A percentile compares a stretch with the other conserved stretches of the same genome.
Evolutionary conservation across 2,888 invertebrate genomes (phyloP).

Genomic region (Argyresthia goedartella): DNA sequence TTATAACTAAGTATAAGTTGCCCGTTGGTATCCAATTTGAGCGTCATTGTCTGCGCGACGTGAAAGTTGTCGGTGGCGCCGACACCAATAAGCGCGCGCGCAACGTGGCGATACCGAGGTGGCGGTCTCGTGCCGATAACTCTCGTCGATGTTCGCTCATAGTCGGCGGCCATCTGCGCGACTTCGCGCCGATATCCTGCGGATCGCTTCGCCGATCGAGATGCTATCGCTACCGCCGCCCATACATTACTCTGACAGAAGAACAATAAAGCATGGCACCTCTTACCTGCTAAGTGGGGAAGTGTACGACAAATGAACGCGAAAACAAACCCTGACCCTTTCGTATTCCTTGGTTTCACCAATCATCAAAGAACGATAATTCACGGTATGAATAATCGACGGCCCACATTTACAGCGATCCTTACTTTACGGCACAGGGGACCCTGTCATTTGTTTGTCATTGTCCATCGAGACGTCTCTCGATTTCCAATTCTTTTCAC

Average conservation of each 20-base stretch:
- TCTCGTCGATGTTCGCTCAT: constrained; percentile 37
- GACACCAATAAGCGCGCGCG: constrained; percentile 51
- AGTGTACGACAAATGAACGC: constrained; percentile 46
- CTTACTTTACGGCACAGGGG: not conserved
- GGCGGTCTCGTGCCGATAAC: constrained; percentile 27
- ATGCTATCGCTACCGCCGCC: constrained; percentile 38
- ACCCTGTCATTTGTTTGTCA: constrained; percentile 2
- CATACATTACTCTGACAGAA: constrained; percentile 56
- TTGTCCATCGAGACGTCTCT: not conserved
- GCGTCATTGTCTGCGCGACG: constrained; percentile 60
- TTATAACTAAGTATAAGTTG: constrained; percentile 52
- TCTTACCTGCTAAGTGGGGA: constrained; percentile 37
- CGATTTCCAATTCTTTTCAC: constrained; percentile 2
- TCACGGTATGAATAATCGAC: constrained; percentile 15
- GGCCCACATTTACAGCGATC: constrained; percentile 8
- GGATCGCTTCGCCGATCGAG: constrained; percentile 20
- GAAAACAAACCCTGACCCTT: constrained; percentile 38
- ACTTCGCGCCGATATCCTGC: constrained; percentile 35
- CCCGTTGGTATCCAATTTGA: constrained; percentile 62
- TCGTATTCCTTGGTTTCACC: constrained; percentile 26
- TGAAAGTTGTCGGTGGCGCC: constrained; percentile 66
- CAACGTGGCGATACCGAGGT: constrained; percentile 17
- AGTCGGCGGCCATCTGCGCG: constrained; percentile 33
- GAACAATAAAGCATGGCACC: constrained; percentile 54
- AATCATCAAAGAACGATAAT: constrained; percentile 29